These are phyloP conservation scores for Lophius piscatorius DNA, from an alignment of 2,113 vertebrate species.

Conservation along the genomic window DNA sequence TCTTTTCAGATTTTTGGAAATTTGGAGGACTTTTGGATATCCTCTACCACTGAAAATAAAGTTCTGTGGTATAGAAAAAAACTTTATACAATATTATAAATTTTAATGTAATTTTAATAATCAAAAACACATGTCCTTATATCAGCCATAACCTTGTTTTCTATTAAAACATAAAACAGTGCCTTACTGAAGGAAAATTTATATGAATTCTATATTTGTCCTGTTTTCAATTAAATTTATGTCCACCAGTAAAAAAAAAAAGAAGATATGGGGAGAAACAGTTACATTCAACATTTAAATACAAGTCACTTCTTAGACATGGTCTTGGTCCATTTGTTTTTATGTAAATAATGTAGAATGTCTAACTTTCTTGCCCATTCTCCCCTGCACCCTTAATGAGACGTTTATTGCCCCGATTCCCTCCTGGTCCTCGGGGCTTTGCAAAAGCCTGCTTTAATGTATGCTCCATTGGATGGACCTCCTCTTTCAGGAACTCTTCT, in stretches of 20 bases:
- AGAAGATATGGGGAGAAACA: conserved; percentile 26
- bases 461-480: conserved; percentile 96
- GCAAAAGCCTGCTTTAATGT: conserved; percentile 94
- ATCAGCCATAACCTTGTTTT: too few relatives aligned
- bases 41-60: too few relatives aligned
- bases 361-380: conserved; percentile 92
- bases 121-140: too few relatives aligned
- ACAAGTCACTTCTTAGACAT: conserved; percentile 43
- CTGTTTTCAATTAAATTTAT: conserved; percentile 3
- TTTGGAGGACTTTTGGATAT: too few relatives aligned
- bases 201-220: conserved; percentile 12
- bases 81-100: too few relatives aligned
- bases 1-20: too few relatives aligned
- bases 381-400: conserved; percentile 91
- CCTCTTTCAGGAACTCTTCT: conserved; percentile 93
- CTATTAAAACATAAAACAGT: too few relatives aligned
- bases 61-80: too few relatives aligned
- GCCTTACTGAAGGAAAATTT: background rate
- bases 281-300: conserved; percentile 55
- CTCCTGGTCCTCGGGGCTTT: conserved; percentile 95
- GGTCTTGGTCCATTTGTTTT: conserved; percentile 11
- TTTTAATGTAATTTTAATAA: too few relatives aligned
- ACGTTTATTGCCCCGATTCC: conserved; percentile 94
- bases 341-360: background rate
- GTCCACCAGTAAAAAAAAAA: conserved; percentile 4